Conservation (phyloP, 2,797 vertebrate genomes). For the Trichosurus vulpecula region DNA sequence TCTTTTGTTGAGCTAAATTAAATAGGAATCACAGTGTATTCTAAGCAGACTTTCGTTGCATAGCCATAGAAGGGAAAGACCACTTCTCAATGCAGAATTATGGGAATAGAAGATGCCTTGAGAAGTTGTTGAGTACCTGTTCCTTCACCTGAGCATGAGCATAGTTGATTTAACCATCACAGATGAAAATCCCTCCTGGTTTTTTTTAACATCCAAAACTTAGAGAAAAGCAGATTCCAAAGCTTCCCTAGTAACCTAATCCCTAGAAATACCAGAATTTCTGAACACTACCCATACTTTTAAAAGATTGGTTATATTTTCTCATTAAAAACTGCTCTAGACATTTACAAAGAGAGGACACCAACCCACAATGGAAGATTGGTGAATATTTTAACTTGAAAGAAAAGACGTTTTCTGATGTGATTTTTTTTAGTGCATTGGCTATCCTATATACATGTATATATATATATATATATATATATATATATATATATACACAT, state of each 20-base stretch:
- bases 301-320: slow-evolving; percentile 10
- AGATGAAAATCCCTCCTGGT: slow-evolving; percentile 5
- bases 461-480: no score
- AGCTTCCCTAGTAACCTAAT: slow-evolving; percentile 6
- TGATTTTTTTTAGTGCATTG: slow-evolving; percentile 74
- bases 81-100: not conserved
- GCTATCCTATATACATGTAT: slow-evolving; percentile 50
- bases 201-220: not conserved
- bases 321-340: slow-evolving; percentile 55
- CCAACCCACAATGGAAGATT: slow-evolving; percentile 52
- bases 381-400: slow-evolving; percentile 72
- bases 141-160: not conserved
- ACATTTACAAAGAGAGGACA: slow-evolving; percentile 48
- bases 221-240: slow-evolving; percentile 26
- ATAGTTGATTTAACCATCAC: not conserved
- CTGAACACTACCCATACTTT: slow-evolving; percentile 23
- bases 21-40: not conserved
- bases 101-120: not conserved
- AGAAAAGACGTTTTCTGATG: slow-evolving; percentile 66
- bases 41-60: not conserved
- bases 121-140: not conserved
- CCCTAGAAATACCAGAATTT: not conserved
- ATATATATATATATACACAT: slow-evolving; percentile 18
- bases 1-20: not conserved
- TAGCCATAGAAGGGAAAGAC: slow-evolving; percentile 1